Conservation (phyloP, 2,113 vertebrate genomes). For the Sminthopsis crassicaudata region DNA sequence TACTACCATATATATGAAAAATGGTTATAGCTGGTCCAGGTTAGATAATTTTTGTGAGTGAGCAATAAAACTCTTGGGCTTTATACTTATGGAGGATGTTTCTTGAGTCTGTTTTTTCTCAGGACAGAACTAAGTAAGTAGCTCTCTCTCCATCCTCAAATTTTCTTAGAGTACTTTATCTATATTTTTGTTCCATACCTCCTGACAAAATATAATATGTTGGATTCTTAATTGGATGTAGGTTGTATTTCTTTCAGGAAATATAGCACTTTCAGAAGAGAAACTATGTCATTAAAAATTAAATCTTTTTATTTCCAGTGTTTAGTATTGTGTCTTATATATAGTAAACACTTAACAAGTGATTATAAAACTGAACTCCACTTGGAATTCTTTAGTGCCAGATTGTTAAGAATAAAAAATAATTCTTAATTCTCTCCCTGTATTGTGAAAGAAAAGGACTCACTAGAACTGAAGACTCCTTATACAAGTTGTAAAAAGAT, state of each 20-base stretch:
- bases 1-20: not conserved
- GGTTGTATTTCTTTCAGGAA: not conserved
- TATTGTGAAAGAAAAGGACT: not conserved
- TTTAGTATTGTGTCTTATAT: not conserved
- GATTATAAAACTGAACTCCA: not conserved
- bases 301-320: not conserved
- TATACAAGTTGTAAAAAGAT: constrained; percentile 48
- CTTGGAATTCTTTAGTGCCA: not conserved
- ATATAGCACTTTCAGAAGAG: not conserved
- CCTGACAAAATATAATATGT: not conserved
- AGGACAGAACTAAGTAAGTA: not conserved
- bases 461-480: constrained; percentile 51
- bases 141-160: not conserved
- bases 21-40: not conserved
- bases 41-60: not conserved
- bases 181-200: not conserved
- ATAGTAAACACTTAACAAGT: not conserved
- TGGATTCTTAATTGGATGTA: not conserved
- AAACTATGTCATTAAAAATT: not conserved
- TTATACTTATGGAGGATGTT: not conserved
- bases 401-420: constrained; percentile 5
- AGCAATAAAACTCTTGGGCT: not conserved
- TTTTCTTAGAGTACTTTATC: not conserved
- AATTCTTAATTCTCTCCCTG: not conserved
- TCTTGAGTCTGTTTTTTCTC: not conserved